Evolutionary conservation across 2,888 invertebrate genomes (phyloP), one percentile per base, ranked within the genome.

Genomic region (Druceiella hillmani): DNA sequence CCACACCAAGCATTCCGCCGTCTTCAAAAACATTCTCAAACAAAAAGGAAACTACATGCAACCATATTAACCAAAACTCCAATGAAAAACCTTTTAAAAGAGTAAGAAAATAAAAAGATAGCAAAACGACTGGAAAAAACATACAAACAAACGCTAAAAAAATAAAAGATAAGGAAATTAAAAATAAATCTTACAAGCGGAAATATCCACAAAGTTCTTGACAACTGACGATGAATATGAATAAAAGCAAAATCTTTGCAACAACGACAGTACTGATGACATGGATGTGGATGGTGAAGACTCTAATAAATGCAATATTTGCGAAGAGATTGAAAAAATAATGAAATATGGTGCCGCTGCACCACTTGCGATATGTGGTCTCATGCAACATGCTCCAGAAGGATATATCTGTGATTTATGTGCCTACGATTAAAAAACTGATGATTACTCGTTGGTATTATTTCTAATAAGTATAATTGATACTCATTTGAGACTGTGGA

Each of bases 401-500:
- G 44, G 39, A 42, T 53, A 48, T 25, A 46, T 51, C 32, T 52
- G 52, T 45, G 50, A 49, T 49, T 47, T 50, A 43, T 50, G 50
- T 50, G 38, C 22, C 39, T 39, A 36, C 40, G 43, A 42, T 44
- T n/a, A n/a, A 42, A 42, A 28, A 45, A 38, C 43, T 41, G 32
- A 26, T 16, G 16, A 42, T 40, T 40, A 36, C 29, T 45, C 30
- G 36, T 44, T 43, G 29, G 33, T 34, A 14, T 38, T 34, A 38
- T 12, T 11, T 33, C 33, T 36, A 36, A 36, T 38, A 36, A 38
- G 34, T 24, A 43, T 33, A 41, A 44, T 43, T 44, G 38, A 43
- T 43, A 25, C 40, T 43, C 36, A 40, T 43, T 44, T 44, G 42
- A 40, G 39, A 44, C 36, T 44, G 39, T 39, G 42, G 45, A 34